Base-by-base conservation (phyloP, 2,888 invertebrate genomes). In the Leistus spinibarbis region DNA sequence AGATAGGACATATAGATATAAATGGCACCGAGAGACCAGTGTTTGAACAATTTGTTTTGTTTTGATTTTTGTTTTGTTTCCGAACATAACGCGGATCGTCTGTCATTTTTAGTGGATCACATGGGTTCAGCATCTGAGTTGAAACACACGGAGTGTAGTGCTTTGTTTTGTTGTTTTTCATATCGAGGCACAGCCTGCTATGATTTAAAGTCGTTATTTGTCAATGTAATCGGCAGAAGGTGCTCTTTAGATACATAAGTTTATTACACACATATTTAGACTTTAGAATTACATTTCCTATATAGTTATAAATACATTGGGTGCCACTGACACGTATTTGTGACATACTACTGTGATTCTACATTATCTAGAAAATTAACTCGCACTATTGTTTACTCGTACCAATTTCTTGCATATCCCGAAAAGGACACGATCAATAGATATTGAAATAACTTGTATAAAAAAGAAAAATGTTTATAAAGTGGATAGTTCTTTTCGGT, bases 51-150 rank as follows among this genome's bases (percentile, higher is more conserved):
- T 40, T 60, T 19, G 60, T 60, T 60, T 60, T 16, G 60, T 60
- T 60, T 60, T 54, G 13, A 4, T 16, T 16, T 3, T 54, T 17
- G 54, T 16, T 17, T 54, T 17, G 54, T 62, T 9, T 17, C 20
- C 24, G 64, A 64, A 20, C 13, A 3, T n/a, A 23, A 22, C 64
- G 64, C 5, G 19, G 66, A 27, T 73, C 67, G 73, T 73, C 73
- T 73, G 73, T 73, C 73, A 73, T 73, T 73, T 73, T 73, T 67
- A 73, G 57, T 66, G 60, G 64, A 22, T 16, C 70, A 64, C 64
- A 40, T 40, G 13, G 63, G 24, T n/a, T 53, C 63, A 63, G 54
- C 9, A 63, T 63, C 23, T 65, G 65, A 65, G 24, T 66, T 66
- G 54, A 40, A 16, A 66, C 66, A 13, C 13, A 13, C 53, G 53